Evolutionary conservation across 37 sponge, comb jelly and placozoan species (phyloP).

Genomic region (Spongia lamella): DNA sequence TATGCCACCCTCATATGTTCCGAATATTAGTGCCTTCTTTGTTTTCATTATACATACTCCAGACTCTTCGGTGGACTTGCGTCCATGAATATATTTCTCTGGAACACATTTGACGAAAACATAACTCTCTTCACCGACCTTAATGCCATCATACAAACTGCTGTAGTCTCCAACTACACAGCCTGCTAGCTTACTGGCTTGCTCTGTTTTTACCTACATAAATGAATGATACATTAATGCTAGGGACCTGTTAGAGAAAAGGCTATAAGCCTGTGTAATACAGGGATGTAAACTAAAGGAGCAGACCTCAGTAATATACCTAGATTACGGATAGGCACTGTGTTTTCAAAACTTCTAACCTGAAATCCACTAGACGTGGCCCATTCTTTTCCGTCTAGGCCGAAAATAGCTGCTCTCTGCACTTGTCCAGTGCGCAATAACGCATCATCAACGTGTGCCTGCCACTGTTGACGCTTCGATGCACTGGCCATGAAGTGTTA

Average conservation of each 20-base stretch:
- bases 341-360: no score
- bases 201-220: constrained; percentile 50
- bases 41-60: constrained; percentile 71
- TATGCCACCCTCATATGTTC: constrained; percentile 64
- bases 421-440: constrained; percentile 71
- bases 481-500: no score
- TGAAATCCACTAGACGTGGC: constrained; percentile 57
- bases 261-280: no score
- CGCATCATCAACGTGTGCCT: constrained; percentile 71
- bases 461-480: constrained; percentile 58
- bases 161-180: constrained; percentile 60
- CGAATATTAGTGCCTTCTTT: constrained; percentile 51
- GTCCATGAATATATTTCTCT: constrained; percentile 53
- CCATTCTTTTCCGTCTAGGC: constrained; percentile 68
- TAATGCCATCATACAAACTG: constrained; percentile 40
- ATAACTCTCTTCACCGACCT: constrained; percentile 50
- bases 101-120: constrained; percentile 36
- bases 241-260: no score
- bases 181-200: constrained; percentile 45
- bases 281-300: no score
- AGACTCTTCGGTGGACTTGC: constrained; percentile 43
- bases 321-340: no score
- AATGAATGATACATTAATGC: no score
- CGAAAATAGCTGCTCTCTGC: constrained; percentile 73
- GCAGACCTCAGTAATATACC: no score